These are phyloP conservation scores for Astyanax mexicanus DNA, from an alignment of 2,797 vertebrate genomes.

Conservation along the genomic window DNA sequence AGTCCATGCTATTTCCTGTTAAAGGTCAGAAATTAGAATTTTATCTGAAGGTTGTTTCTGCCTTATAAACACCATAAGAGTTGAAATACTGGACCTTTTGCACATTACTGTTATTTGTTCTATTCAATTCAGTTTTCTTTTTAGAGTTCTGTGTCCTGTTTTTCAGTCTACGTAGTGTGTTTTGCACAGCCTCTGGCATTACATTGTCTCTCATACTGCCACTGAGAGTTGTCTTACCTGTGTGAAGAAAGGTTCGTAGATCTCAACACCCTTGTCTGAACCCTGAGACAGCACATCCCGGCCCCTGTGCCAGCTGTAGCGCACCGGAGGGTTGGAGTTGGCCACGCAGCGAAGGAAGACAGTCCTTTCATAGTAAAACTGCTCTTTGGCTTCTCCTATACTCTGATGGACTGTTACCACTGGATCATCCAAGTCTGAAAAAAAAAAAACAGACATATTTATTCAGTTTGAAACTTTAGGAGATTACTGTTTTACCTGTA, in stretches of 20 bases:
- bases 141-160: background rate
- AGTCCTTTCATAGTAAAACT: constrained; percentile 97
- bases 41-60: too few species aligned
- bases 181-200: background rate
- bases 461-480: background rate
- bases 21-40: too few species aligned
- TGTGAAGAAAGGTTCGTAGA: constrained; percentile 98
- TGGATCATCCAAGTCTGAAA: constrained; percentile 92
- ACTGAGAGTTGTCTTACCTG: constrained; percentile 84
- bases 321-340: constrained; percentile 95
- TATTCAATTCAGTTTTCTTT: background rate
- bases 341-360: constrained; percentile 97
- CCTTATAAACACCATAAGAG: too few species aligned
- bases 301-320: constrained; percentile 96
- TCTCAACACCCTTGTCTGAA: constrained; percentile 97
- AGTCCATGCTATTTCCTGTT: too few species aligned
- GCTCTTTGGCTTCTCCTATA: constrained; percentile 98
- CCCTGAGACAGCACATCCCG: constrained; percentile 93
- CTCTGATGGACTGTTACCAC: constrained; percentile 98
- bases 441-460: background rate
- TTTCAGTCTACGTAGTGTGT: background rate
- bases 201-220: background rate
- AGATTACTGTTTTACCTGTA: background rate
- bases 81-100: background rate
- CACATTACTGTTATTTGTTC: too few species aligned